A percentile compares a stretch with the other conserved stretches of the same genome.
Evolutionary conservation across 2,888 invertebrate genomes (phyloP).

Genomic region (Drosophila atripex): DNA sequence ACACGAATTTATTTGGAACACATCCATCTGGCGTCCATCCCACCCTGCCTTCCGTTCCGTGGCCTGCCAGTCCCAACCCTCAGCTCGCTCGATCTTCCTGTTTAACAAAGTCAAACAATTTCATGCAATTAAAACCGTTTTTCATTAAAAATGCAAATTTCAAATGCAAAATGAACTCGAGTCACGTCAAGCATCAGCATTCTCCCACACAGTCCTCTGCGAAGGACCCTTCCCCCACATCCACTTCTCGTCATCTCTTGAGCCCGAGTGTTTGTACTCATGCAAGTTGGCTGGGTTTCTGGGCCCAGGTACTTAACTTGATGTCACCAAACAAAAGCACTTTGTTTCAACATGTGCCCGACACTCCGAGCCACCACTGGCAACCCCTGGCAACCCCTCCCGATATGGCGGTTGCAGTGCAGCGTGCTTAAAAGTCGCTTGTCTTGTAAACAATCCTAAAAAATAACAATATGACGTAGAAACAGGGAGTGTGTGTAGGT

Average conservation of each 20-base stretch:
- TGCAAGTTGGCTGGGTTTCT: constrained; percentile 55
- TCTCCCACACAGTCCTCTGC: constrained; percentile 28
- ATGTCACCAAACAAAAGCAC: constrained; percentile 79
- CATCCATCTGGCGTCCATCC: constrained; percentile 39
- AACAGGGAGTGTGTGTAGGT: constrained; percentile 54
- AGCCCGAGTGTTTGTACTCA: constrained; percentile 69
- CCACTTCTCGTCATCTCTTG: constrained; percentile 14
- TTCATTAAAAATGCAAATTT: constrained; percentile 82
- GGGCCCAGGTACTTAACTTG: constrained; percentile 75
- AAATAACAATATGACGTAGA: constrained; percentile 79
- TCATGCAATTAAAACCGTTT: constrained; percentile 80
- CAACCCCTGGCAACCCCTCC: background rate
- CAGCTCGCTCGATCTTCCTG: constrained; percentile 46
- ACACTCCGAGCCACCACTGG: constrained; percentile 48
- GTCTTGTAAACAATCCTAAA: constrained; percentile 80
- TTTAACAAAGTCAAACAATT: constrained; percentile 81
- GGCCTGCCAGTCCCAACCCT: background rate
- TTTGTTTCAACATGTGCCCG: constrained; percentile 77
- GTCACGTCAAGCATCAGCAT: constrained; percentile 64
- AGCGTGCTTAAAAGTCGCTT: constrained; percentile 76
- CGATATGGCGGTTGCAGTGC: constrained; percentile 54
- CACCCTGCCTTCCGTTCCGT: too few relatives aligned
- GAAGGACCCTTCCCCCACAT: constrained; percentile 9
- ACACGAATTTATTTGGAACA: constrained; percentile 73
- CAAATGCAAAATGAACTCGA: constrained; percentile 76